Evolutionary conservation across 2,888 invertebrate genomes (phyloP).

Genomic region (Bombylius discolor): DNA sequence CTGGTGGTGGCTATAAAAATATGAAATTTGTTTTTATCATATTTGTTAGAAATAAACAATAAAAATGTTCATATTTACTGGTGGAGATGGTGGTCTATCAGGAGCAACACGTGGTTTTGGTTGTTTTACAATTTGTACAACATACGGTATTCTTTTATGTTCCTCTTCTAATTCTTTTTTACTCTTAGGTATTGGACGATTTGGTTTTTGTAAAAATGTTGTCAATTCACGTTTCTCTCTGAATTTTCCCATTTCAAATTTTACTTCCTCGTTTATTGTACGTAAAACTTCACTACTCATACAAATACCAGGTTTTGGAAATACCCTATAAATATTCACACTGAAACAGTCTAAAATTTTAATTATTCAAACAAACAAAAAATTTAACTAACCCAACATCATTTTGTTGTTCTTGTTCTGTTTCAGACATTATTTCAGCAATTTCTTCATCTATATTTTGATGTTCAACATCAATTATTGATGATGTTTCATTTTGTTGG

Average conservation of each 20-base stretch:
- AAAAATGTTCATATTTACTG: conserved; percentile 9
- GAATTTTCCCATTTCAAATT: conserved; percentile 39
- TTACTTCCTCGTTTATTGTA: conserved; percentile 45
- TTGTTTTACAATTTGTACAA: conserved; percentile 45
- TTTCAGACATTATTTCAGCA: conserved; percentile 52
- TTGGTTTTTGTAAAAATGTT: conserved; percentile 63
- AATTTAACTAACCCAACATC: conserved; percentile 45
- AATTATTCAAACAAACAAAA: background rate
- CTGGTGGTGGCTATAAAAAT: background rate
- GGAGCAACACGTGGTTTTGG: conserved; percentile 29
- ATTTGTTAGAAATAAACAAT: background rate
- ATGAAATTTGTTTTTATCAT: background rate
- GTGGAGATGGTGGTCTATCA: conserved; percentile 18
- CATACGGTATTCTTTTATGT: conserved; percentile 34
- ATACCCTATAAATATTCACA: conserved; percentile 55
- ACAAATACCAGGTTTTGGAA: conserved; percentile 48
- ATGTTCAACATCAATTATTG: conserved; percentile 16
- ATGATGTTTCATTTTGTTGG: background rate
- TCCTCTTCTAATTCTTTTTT: conserved; percentile 29
- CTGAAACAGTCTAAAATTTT: conserved; percentile 32
- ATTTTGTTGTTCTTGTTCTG: conserved; percentile 55
- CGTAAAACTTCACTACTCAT: conserved; percentile 57
- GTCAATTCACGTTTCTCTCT: conserved; percentile 52
- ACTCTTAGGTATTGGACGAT: conserved; percentile 48
- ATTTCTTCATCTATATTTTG: conserved; percentile 40